phyloP scores from a whole-genome alignment of 1,140 invertebrate species.

The Heterodera schachtii region DNA sequence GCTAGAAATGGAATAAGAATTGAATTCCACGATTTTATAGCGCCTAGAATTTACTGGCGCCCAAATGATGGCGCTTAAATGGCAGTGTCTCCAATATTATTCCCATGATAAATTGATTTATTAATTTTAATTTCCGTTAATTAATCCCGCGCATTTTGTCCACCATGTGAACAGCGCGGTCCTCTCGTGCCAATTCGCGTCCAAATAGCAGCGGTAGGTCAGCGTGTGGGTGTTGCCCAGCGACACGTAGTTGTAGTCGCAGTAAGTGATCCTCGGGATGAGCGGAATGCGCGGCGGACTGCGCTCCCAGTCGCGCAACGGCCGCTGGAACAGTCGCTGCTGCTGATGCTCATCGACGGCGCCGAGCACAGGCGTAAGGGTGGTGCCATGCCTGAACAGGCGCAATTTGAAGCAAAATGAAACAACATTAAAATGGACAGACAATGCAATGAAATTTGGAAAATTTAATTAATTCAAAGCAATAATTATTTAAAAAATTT shows the following conservation, averaged over 20 bases:
- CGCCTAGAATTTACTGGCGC: too few species aligned
- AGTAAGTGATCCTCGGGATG: slow-evolving; percentile 38
- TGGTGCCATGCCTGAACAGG: slow-evolving; percentile 25
- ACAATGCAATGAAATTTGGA: neutral
- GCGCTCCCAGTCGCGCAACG: slow-evolving; percentile 9
- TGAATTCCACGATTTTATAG: too few species aligned
- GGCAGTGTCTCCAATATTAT: too few species aligned
- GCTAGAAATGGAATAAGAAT: too few species aligned
- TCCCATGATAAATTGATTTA: too few species aligned
- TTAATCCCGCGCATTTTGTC: neutral
- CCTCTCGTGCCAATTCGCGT: slow-evolving; percentile 44
- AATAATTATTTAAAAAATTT: too few species aligned
- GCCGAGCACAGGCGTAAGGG: slow-evolving; percentile 35
- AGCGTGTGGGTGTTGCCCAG: slow-evolving; percentile 40
- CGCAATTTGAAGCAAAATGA: too few species aligned
- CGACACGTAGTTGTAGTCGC: slow-evolving; percentile 41
- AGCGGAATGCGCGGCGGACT: slow-evolving; percentile 30
- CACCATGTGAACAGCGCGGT: slow-evolving; percentile 42
- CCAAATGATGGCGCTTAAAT: too few species aligned
- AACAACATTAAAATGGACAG: neutral
- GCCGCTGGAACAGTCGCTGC: neutral
- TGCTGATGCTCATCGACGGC: neutral
- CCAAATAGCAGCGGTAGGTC: slow-evolving; percentile 44
- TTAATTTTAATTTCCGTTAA: too few species aligned
- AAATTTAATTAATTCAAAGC: too few species aligned